These are phyloP conservation scores for Callopanchax toddi DNA, from an alignment of 2,113 vertebrate species.

Conservation along the genomic window DNA sequence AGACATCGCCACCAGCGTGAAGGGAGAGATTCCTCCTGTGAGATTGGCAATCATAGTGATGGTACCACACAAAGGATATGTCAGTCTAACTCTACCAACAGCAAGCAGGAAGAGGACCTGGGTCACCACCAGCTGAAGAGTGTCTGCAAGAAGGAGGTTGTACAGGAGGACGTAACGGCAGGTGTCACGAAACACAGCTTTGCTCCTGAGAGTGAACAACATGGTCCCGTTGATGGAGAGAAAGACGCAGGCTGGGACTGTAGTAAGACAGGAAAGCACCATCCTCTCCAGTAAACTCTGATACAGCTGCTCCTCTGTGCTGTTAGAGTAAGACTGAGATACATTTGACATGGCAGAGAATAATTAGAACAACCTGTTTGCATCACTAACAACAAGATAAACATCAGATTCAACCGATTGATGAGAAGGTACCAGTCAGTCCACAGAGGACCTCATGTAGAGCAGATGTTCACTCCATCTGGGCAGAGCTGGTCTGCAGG, in stretches of 20 bases:
- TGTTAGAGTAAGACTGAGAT: constrained; percentile 5
- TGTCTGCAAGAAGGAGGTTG: constrained; percentile 55
- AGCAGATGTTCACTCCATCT: too few species aligned
- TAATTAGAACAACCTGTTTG: not conserved
- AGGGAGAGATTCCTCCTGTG: constrained; percentile 45
- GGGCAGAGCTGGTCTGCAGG: not conserved
- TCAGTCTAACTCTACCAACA: not conserved
- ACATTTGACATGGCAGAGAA: not conserved
- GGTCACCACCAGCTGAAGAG: constrained; percentile 24
- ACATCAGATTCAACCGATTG: too few species aligned
- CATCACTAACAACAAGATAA: not conserved
- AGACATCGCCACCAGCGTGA: constrained; percentile 72
- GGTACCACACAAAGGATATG: constrained; percentile 29
- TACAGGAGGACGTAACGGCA: constrained; percentile 60
- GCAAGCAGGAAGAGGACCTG: constrained; percentile 45
- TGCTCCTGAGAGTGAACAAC: constrained; percentile 44
- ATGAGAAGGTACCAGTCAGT: too few species aligned
- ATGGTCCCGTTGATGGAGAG: constrained; percentile 41
- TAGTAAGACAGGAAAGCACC: not conserved
- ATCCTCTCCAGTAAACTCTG: not conserved
- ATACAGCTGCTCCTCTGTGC: not conserved
- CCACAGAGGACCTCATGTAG: too few species aligned
- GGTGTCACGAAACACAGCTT: constrained; percentile 31
- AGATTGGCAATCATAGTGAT: constrained; percentile 13
- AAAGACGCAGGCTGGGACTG: constrained; percentile 27